Evolutionary conservation across 2,888 invertebrate species (phyloP), one percentile per base, ranked within the genome.

Genomic region (Parnassius mnemosyne): DNA sequence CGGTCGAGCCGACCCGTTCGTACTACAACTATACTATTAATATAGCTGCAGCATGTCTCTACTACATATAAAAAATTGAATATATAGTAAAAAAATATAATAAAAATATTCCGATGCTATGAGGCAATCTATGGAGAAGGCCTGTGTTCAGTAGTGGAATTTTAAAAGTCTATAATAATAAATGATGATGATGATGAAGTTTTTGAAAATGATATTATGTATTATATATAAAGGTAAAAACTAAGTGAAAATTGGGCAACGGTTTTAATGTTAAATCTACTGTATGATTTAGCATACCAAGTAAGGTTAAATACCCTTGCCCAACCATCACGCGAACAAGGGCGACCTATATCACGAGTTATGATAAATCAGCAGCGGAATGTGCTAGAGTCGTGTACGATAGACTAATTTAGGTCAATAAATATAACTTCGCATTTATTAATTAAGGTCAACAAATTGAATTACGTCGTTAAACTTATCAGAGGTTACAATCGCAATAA

Each of bases 331-430:
- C 53, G 50, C 52, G 51, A 63, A 59, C 63, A 53, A 57, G 53
- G 46, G 53, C 63, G 56, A 34, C 63, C 63, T 47, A 55, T 56
- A 63, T 64, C 59, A 49, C 60, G 56, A 53, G 60, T 53, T 60
- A 25, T 53, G 53, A 64, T 60, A 60, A 60, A 60, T 63, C 60
- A 60, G 12, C 57, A 57, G 10, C 57, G 53, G 60, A 53, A 60
- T 57, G 43, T 13, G 9, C 42, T 9, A 49, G 49, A 49, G 57
- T 41, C 57, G 52, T 25, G 62, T 57, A 52, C 47, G 60, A 63
- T 56, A 47, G 42, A 47, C 52, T 59, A 63, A 64, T 63, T 63
- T 49, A 56, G 66, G 66, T 63, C 63, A 67, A 63, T 61, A 63
- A 55, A 63, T 59, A 63, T 63, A 47, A 61, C 66, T 43, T 51